Evolutionary conservation across 2,888 invertebrate species (phyloP), one percentile per base, ranked within the genome.

Genomic region (Diaphora mendica): DNA sequence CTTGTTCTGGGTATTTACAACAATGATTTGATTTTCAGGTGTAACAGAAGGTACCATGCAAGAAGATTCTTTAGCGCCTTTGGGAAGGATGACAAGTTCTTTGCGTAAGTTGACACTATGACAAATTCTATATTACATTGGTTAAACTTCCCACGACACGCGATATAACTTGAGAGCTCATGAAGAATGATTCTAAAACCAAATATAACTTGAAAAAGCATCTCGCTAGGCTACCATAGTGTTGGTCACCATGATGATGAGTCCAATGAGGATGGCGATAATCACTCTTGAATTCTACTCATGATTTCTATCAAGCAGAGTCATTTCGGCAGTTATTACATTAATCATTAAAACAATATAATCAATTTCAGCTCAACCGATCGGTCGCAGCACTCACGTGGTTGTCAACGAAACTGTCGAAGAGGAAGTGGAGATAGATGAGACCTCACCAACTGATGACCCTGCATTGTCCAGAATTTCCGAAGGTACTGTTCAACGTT

Each of bases 301-400:
- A 33, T 35, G 35, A 2, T 35, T 35, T 35, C 35, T 7, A 35
- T 35, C 35, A 35, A 8, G 35, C 8, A 35, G 35, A 35, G 8
- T 4, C 35, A 35, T 35, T 35, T 35, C 8, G 4, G 35, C 35
- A 35, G 35, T 0, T 7, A 35, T 3, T 35, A 51, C 3, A 15
- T 26, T 2, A 26, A 23, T 20, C 20, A 48, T 55, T 2, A 55
- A 55, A 0, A 11, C n/a, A n/a, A 23, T 35, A 20, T 59, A 26
- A n/a, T 13, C 3, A 17, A 44, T 74, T 71, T 30, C 85, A 93
- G 95, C 94, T 39, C 94, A 94, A 81, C 95, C 95, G 0, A 85
- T 95, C 76, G 95, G 91, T 0, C 91, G 95, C 66, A 95, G 95
- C 77, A 95, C 95, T 0, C 95, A 95, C 73, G 92, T 94, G 0